Base-by-base conservation (phyloP, 2,113 vertebrate species). In the Istiophorus platypterus region DNA sequence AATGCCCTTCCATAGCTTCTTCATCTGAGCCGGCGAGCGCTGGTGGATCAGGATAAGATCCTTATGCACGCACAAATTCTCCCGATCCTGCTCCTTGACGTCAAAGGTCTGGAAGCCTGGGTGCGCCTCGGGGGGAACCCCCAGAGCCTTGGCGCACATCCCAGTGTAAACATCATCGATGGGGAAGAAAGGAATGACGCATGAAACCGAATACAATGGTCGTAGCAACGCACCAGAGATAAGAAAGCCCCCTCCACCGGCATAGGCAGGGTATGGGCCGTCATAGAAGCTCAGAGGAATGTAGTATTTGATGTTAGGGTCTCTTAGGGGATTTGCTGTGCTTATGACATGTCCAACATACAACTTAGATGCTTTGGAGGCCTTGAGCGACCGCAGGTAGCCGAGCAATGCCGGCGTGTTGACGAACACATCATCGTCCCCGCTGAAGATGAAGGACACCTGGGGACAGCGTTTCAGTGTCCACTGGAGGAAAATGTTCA, bases 371-470 rank as follows among this genome's bases (percentile, higher is more conserved):
- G 86, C 82, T 1, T 93, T 80, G 0, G 77, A 71, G 1, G 76
- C 64, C 7, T 81, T 81, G 47, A 95, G 70, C 66, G 93, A 89
- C 85, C 90, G 81, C 34, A 97, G 85, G 85, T 92, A 90, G 39
- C 24, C 72, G 65, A 97, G 85, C 41, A 96, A 41, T 3, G 89
- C 93, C 15, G 87, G 90, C 0, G 96, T 95, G 90, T 97, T 96
- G 0, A 95, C 95, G 14, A 97, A 96, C 8, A 97, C 95, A 6
- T 97, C 96, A 7, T 97, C 96, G 0, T 97, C 96, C 0, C 96
- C 96, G 1, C 95, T 95, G 27, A 96, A 96, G 66, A 96, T 56
- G 17, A 95, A 96, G 45, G 90, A 87, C 3, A 77, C 89, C 0
- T 26, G 54, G 3, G 90, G 84, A 58, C 95, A 96, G 31, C 68